Percentiles rank a stretch among this genome's conserved stretches.
These are phyloP conservation scores for Papilio polyxenes DNA, from an alignment of 1,140 invertebrate genomes.

Conservation along the genomic window DNA sequence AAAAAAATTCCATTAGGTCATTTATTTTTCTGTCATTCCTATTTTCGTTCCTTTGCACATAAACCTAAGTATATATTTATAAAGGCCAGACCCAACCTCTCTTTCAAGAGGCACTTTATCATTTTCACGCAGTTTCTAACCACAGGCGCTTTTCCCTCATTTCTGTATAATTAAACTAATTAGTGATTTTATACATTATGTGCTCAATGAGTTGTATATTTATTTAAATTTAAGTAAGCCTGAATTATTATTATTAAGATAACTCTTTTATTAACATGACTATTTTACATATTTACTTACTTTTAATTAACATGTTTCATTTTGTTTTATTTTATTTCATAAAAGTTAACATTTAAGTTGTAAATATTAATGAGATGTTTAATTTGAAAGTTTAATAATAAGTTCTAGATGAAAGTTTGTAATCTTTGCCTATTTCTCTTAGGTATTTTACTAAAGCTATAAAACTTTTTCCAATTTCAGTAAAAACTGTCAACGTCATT, in stretches of 20 bases:
- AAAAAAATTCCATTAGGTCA: too few species aligned
- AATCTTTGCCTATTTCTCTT: too few species aligned
- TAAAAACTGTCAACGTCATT: too few species aligned
- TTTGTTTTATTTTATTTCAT: too few species aligned
- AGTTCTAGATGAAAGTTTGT: too few species aligned
- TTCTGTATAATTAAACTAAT: background rate
- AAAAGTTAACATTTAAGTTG: too few species aligned
- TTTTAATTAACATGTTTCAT: too few species aligned
- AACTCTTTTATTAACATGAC: background rate
- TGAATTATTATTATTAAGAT: background rate
- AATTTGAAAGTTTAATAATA: too few species aligned
- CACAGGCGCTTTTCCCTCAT: background rate
- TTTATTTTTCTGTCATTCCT: background rate
- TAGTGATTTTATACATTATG: background rate
- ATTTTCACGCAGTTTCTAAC: slow-evolving; percentile 11
- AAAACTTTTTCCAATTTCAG: too few species aligned
- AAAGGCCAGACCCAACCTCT: background rate
- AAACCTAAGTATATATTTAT: background rate
- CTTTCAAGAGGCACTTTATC: slow-evolving; percentile 5
- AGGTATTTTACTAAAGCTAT: too few species aligned
- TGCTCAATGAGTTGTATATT: background rate
- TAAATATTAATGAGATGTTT: too few species aligned
- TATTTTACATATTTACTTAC: too few species aligned
- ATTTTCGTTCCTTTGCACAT: background rate
- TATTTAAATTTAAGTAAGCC: background rate